These are phyloP conservation scores for Pinna nobilis DNA, from an alignment of 1,140 invertebrate genomes.

Conservation along the genomic window DNA sequence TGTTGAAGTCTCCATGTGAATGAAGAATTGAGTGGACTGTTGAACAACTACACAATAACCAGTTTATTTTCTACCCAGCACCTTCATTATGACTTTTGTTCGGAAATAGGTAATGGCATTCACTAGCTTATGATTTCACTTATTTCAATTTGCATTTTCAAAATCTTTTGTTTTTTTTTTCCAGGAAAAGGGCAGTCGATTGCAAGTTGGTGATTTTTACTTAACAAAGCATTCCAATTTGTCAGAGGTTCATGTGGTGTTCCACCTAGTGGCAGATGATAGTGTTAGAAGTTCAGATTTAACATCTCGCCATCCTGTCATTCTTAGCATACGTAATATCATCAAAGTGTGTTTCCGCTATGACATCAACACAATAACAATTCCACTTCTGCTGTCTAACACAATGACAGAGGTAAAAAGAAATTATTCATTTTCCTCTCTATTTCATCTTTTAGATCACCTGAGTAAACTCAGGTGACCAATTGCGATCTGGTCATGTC, in stretches of 20 bases:
- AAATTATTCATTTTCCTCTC: no score
- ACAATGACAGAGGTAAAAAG: constrained; percentile 93
- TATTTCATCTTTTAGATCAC: no score
- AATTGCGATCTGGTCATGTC: no score
- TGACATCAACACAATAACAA: constrained; percentile 93
- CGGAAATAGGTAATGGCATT: no score
- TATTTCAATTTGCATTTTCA: neutral
- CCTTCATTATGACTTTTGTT: no score
- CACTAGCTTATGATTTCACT: no score
- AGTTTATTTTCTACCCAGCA: no score
- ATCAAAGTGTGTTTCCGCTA: constrained; percentile 94
- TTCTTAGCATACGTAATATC: constrained; percentile 95
- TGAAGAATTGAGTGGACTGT: no score
- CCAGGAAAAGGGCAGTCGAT: constrained; percentile 56
- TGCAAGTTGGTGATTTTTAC: constrained; percentile 92
- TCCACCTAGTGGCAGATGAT: constrained; percentile 88
- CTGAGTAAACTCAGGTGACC: no score
- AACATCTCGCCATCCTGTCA: constrained; percentile 96
- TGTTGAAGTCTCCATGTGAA: no score
- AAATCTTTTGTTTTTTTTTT: constrained; percentile 4
- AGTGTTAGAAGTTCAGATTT: constrained; percentile 84
- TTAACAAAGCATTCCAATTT: constrained; percentile 97
- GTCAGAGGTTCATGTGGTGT: constrained; percentile 93
- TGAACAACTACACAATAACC: no score
- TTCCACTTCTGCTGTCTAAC: constrained; percentile 93